Evolutionary conservation across 2,797 vertebrate genomes (phyloP).

Genomic region (Pelodytes ibericus): DNA sequence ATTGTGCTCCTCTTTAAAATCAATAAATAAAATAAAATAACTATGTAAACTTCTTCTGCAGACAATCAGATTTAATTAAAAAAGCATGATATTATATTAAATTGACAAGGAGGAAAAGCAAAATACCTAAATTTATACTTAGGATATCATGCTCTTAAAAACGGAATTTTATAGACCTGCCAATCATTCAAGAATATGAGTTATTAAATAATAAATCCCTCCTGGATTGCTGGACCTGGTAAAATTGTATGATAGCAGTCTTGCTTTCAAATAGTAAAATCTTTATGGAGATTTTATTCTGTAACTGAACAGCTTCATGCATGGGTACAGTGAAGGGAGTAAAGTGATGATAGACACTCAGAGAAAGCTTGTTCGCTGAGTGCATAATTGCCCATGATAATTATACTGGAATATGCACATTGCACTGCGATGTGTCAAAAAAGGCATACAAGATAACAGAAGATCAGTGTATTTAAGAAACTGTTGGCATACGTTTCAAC

Average conservation of each 20-base stretch:
- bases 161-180: slow-evolving; percentile 15
- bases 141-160: not conserved
- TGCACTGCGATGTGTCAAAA: not conserved
- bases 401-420: not conserved
- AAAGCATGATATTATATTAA: slow-evolving; percentile 4
- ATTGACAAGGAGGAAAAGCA: slow-evolving; percentile 3
- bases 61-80: not conserved
- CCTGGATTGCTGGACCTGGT: slow-evolving; percentile 11
- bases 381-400: not conserved
- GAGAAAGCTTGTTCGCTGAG: not conserved
- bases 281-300: not conserved
- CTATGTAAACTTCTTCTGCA: too few species aligned
- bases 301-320: not conserved
- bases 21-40: too few species aligned
- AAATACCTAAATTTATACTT: slow-evolving; percentile 10
- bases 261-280: slow-evolving; percentile 29
- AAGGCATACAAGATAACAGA: not conserved
- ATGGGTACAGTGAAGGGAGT: not conserved
- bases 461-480: not conserved
- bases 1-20: too few species aligned
- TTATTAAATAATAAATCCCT: slow-evolving; percentile 27
- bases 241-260: not conserved
- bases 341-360: slow-evolving; percentile 19
- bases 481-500: not conserved
- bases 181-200: slow-evolving; percentile 26